Evolutionary conservation across 2,888 invertebrate genomes (phyloP).

Genomic region (Anodontia alba): DNA sequence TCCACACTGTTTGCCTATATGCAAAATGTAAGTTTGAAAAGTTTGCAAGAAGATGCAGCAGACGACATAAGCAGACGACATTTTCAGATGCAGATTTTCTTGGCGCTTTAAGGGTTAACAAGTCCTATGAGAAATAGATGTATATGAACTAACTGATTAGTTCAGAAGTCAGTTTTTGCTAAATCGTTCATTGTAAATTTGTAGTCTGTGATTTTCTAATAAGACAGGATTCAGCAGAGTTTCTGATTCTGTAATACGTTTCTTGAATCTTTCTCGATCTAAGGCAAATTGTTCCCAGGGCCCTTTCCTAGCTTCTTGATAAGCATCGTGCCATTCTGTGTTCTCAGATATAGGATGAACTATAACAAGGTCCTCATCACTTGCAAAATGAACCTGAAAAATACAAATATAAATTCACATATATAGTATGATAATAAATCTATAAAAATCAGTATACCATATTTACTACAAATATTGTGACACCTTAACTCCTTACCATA

Average conservation of each 20-base stretch:
- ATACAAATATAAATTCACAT: not conserved
- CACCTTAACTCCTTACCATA: too few species aligned
- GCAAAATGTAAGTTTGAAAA: too few species aligned
- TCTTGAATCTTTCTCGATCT: slow-evolving; percentile 72
- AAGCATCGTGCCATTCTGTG: slow-evolving; percentile 67
- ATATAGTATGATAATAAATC: too few species aligned
- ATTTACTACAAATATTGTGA: too few species aligned
- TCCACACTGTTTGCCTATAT: too few species aligned
- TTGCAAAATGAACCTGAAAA: slow-evolving; percentile 72
- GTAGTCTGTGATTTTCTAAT: slow-evolving; percentile 50
- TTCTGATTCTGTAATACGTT: slow-evolving; percentile 66
- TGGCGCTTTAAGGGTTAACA: too few species aligned
- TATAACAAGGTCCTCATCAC: slow-evolving; percentile 56
- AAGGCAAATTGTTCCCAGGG: slow-evolving; percentile 76
- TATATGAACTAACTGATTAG: too few species aligned
- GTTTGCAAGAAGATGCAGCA: too few species aligned
- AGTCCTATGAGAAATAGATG: too few species aligned
- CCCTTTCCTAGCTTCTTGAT: slow-evolving; percentile 73
- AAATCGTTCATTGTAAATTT: slow-evolving; percentile 46
- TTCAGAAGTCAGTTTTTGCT: not conserved
- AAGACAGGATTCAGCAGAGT: slow-evolving; percentile 60
- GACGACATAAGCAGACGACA: too few species aligned
- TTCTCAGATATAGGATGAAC: slow-evolving; percentile 54
- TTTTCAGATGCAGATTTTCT: too few species aligned
- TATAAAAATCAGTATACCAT: too few species aligned